Conservation (phyloP, 2,888 invertebrate genomes). For the Sympetrum striolatum region DNA sequence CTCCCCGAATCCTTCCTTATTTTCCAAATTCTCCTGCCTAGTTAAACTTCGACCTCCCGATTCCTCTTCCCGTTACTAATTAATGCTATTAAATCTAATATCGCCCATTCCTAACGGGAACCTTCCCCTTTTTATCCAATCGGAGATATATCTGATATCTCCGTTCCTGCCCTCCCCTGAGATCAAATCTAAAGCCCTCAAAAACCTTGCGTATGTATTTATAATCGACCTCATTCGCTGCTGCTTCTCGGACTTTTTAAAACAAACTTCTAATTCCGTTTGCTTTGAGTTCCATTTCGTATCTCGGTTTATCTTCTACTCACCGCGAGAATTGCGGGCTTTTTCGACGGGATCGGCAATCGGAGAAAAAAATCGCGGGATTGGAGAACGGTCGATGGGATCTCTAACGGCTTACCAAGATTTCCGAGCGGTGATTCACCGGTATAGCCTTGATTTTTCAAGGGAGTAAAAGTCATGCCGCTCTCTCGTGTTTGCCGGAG, state of each 20-base stretch:
- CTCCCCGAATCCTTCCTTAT: neutral
- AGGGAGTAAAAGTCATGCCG: neutral
- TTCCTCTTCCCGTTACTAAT: neutral
- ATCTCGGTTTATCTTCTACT: too few species aligned
- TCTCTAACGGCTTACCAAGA: neutral
- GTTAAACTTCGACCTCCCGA: neutral
- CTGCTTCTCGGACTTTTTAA: neutral
- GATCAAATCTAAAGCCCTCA: neutral
- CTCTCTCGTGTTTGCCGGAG: neutral
- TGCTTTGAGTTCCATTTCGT: neutral
- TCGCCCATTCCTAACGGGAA: neutral
- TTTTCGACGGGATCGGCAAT: too few species aligned
- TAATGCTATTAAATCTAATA: neutral
- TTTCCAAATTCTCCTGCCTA: neutral
- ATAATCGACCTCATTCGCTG: neutral
- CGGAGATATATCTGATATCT: too few species aligned
- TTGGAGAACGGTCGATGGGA: neutral
- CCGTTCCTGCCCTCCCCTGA: neutral
- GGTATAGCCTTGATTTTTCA: neutral
- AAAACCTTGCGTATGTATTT: neutral
- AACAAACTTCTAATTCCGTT: neutral
- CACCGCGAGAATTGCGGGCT: too few species aligned
- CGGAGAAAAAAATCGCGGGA: neutral
- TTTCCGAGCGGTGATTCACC: neutral
- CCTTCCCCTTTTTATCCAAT: neutral